Conservation (phyloP, 2,113 vertebrate species). For the Ranitomeya variabilis region DNA sequence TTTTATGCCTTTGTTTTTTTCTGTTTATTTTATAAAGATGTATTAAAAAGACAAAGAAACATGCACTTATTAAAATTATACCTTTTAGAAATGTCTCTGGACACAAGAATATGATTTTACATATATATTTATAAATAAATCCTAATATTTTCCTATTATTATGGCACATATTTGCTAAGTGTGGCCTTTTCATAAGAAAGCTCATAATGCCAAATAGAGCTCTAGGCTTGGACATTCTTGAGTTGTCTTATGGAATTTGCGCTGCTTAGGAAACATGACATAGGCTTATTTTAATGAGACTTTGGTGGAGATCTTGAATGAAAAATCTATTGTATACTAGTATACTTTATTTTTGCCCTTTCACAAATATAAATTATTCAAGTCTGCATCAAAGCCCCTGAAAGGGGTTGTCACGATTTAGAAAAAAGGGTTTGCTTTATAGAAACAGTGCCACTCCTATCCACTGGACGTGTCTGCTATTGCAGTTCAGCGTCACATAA, state of each 20-base stretch:
- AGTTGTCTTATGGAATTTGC: slow-evolving; percentile 18
- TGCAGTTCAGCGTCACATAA: background rate
- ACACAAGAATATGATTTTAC: slow-evolving; percentile 35
- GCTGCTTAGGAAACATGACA: slow-evolving; percentile 37
- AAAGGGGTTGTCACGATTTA: background rate
- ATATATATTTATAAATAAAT: slow-evolving; percentile 31
- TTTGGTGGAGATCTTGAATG: slow-evolving; percentile 25
- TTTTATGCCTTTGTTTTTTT: slow-evolving; percentile 65
- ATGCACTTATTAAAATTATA: slow-evolving; percentile 43
- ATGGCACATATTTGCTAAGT: slow-evolving; percentile 49
- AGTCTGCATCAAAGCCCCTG: slow-evolving; percentile 14
- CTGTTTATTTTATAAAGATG: slow-evolving; percentile 63
- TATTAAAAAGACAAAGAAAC: slow-evolving; percentile 47
- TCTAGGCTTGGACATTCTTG: background rate
- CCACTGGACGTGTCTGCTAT: background rate
- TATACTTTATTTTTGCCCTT: background rate
- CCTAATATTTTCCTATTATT: background rate
- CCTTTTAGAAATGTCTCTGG: slow-evolving; percentile 35
- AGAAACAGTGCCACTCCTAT: background rate
- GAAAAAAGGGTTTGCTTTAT: background rate
- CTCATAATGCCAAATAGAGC: background rate
- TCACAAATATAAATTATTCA: background rate
- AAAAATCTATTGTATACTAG: background rate
- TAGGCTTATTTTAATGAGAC: slow-evolving; percentile 2
- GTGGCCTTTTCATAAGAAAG: slow-evolving; percentile 1